A percentile compares a stretch with the other conserved stretches of the same genome.
phyloP scores from a whole-genome alignment of 2,888 invertebrate species.

The Ditylenchus weischeri region DNA sequence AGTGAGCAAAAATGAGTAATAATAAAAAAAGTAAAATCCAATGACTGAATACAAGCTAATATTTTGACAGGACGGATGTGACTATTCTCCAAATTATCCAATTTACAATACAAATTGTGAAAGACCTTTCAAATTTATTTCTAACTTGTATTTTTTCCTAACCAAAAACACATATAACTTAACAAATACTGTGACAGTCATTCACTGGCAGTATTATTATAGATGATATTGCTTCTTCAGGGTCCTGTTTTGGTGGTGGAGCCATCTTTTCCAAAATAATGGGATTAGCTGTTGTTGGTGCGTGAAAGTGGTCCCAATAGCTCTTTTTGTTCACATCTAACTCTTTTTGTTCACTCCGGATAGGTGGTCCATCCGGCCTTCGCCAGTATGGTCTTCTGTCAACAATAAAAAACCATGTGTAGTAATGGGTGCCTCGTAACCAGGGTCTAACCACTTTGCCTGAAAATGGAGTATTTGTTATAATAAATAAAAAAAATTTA shows the following conservation, averaged over 20 bases:
- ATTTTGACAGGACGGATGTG: too few species aligned
- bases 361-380: background rate
- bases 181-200: slow-evolving; percentile 25
- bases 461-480: too few species aligned
- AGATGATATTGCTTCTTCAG: slow-evolving; percentile 17
- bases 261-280: background rate
- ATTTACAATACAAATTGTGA: too few species aligned
- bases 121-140: too few species aligned
- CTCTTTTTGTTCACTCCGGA: background rate
- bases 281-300: background rate
- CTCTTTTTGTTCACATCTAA: background rate
- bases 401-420: slow-evolving; percentile 30
- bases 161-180: background rate
- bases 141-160: background rate
- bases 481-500: too few species aligned
- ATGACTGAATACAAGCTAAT: too few species aligned
- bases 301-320: background rate
- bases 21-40: too few species aligned
- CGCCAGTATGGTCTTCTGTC: slow-evolving; percentile 8
- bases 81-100: too few species aligned
- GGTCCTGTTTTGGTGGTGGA: background rate
- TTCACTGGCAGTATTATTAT: slow-evolving; percentile 25
- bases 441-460: slow-evolving; percentile 24
- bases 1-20: too few species aligned
- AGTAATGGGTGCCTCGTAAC: slow-evolving; percentile 23